These are phyloP conservation scores for Podocnemis expansa DNA, from an alignment of 2,113 vertebrate species.

Conservation along the genomic window DNA sequence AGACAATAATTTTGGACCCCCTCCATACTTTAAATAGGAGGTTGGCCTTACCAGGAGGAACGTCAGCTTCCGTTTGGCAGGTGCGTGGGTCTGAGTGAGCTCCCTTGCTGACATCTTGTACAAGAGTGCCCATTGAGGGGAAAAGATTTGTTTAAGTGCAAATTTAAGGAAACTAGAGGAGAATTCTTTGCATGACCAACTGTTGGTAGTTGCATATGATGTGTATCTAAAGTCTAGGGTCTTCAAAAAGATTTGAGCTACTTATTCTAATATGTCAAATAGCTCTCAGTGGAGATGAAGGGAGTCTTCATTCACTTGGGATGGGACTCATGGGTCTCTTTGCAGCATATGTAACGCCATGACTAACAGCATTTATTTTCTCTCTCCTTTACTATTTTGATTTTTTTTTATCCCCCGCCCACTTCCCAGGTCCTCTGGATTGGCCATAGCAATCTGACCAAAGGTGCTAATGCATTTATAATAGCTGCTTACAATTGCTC, in stretches of 20 bases:
- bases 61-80: not conserved
- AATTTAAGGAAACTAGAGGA: not conserved
- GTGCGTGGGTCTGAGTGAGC: not conserved
- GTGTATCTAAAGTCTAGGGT: not conserved
- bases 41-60: not conserved
- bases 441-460: not conserved
- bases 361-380: not conserved
- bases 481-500: not conserved
- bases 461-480: not conserved
- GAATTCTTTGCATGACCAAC: not conserved
- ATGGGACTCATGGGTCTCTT: not conserved
- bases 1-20: not conserved
- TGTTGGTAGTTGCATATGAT: not conserved
- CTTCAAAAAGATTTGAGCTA: not conserved
- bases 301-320: rapidly evolving
- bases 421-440: rapidly evolving
- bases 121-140: not conserved
- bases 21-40: not conserved
- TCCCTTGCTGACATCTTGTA: not conserved
- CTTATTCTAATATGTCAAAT: not conserved
- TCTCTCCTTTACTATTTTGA: not conserved
- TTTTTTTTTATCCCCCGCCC: not conserved
- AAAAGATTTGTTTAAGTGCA: not conserved
- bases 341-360: not conserved
- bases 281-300: not conserved